Percentiles rank a stretch among this genome's conserved stretches.
Conservation (phyloP, 2,113 vertebrate genomes). For the Solea solea region DNA sequence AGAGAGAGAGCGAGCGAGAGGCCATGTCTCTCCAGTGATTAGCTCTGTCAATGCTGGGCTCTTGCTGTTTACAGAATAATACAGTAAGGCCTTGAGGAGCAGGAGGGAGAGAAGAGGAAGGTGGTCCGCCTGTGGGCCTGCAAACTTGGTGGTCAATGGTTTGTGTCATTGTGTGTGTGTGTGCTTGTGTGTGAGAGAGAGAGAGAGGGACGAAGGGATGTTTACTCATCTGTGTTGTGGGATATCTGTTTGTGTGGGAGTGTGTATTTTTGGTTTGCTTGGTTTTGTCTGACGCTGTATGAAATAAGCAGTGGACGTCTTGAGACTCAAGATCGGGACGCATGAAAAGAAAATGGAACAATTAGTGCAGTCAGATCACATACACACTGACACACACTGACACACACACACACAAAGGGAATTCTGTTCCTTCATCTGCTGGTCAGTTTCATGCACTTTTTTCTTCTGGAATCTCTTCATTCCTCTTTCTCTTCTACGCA, state of each 20-base stretch:
- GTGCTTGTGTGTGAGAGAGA: conserved; percentile 35
- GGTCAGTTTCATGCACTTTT: conserved; percentile 36
- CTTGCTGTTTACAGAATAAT: conserved; percentile 81
- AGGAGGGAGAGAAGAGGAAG: conserved; percentile 64
- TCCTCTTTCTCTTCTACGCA: conserved; percentile 28
- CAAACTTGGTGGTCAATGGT: conserved; percentile 57
- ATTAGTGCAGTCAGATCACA: conserved; percentile 11
- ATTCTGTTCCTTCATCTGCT: conserved; percentile 17
- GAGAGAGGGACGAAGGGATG: conserved; percentile 9
- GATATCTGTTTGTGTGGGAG: conserved; percentile 52
- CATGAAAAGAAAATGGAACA: conserved; percentile 21
- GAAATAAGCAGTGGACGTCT: conserved; percentile 44
- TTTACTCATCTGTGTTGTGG: conserved; percentile 57
- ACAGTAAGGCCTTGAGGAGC: conserved; percentile 81
- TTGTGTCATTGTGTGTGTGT: conserved; percentile 44
- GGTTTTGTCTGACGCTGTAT: conserved; percentile 42
- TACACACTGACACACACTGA: conserved; percentile 2
- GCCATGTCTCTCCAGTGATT: conserved; percentile 80
- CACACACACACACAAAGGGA: not conserved
- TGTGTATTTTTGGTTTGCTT: conserved; percentile 54
- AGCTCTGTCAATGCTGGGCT: conserved; percentile 83
- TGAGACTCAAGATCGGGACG: conserved; percentile 22
- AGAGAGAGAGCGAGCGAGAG: conserved; percentile 52
- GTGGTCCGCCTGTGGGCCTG: conserved; percentile 62
- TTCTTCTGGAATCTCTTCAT: conserved; percentile 19